Percentiles rank a stretch among this genome's conserved stretches.
Conservation (phyloP, 2,113 vertebrate species). For the Hemichromis elongatus region DNA sequence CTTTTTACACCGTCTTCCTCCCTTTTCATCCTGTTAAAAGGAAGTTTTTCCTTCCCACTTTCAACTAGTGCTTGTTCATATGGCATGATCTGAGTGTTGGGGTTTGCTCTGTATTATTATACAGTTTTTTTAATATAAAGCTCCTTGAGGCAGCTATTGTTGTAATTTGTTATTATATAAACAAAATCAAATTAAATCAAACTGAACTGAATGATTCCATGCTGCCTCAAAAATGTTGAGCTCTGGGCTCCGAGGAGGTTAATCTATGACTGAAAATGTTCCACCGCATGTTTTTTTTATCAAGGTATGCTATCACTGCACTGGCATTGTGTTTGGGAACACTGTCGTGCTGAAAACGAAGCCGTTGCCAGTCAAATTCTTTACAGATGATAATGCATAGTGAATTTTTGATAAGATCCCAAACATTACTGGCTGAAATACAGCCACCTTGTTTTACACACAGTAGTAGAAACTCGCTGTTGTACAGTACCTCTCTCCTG, state of each 20-base stretch:
- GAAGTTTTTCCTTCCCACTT: not conserved
- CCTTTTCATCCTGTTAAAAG: not conserved
- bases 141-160: rapidly evolving
- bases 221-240: not conserved
- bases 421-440: not conserved
- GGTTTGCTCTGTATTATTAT: not conserved
- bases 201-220: not conserved
- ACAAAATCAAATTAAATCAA: not conserved
- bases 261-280: rapidly evolving
- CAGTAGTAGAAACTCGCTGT: rapidly evolving
- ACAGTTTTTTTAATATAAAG: not conserved
- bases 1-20: not conserved
- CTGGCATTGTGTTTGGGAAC: rapidly evolving
- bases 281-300: not conserved
- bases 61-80: not conserved
- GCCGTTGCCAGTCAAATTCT: not conserved
- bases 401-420: not conserved
- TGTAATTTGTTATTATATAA: not conserved
- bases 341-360: not conserved
- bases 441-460: not conserved
- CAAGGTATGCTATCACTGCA: not conserved
- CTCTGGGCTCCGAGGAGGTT: not conserved
- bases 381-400: not conserved
- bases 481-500: not conserved
- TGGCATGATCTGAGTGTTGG: not conserved